A percentile compares a stretch with the other conserved stretches of the same genome.
Evolutionary conservation across 2,113 vertebrate species (phyloP).

Genomic region (Gobio gobio): DNA sequence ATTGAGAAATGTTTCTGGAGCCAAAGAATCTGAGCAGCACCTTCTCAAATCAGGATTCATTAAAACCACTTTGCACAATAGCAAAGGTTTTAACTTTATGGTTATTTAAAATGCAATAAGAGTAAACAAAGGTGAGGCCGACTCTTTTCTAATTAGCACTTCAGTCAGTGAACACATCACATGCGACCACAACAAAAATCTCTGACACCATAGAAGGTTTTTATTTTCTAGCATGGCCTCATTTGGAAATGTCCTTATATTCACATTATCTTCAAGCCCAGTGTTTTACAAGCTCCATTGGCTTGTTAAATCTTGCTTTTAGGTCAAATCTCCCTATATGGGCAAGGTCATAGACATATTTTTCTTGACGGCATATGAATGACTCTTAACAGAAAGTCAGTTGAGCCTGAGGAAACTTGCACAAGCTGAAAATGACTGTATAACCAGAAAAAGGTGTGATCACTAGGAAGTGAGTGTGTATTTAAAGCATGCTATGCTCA

Average conservation of each 20-base stretch:
- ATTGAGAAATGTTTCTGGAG: neutral
- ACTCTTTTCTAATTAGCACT: neutral
- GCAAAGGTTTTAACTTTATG: neutral
- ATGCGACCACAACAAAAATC: neutral
- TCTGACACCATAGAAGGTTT: neutral
- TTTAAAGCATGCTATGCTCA: neutral
- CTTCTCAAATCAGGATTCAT: neutral
- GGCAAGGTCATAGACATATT: neutral
- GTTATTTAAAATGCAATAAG: neutral
- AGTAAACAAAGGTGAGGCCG: neutral
- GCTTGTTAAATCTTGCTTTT: neutral
- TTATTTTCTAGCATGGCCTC: slow-evolving; percentile 15
- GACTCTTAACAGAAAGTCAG: neutral
- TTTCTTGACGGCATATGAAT: neutral
- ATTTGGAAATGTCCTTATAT: slow-evolving; percentile 16
- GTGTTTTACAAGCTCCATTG: slow-evolving; percentile 3
- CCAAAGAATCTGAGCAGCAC: neutral
- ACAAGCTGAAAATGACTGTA: neutral
- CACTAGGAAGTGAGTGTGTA: neutral
- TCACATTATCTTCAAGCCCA: neutral
- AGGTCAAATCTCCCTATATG: slow-evolving; percentile 10
- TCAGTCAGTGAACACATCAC: neutral
- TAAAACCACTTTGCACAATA: neutral
- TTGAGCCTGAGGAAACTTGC: neutral
- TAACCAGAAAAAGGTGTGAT: neutral